These are phyloP conservation scores for Apostichopus japonicus DNA, from an alignment of 35 echinoderm and acorn worm genomes.

Conservation along the genomic window DNA sequence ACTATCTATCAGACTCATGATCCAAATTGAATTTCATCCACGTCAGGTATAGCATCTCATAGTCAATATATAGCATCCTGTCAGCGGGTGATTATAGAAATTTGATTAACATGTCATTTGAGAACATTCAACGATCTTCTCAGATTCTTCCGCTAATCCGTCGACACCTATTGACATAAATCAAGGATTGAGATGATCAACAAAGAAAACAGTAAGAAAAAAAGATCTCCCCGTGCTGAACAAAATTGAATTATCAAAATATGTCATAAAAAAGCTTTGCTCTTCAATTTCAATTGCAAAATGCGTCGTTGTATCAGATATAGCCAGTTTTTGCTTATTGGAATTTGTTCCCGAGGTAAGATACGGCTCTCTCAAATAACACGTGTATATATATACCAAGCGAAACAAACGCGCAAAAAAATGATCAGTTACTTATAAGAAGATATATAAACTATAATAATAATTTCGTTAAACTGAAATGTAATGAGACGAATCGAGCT, in stretches of 20 bases:
- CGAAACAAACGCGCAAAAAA: no score
- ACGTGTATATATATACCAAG: no score
- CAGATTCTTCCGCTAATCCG: background rate
- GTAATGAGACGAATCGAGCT: no score
- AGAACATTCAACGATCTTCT: background rate
- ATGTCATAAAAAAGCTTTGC: background rate
- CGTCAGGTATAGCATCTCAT: background rate
- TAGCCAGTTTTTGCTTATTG: no score
- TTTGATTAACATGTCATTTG: constrained; percentile 7
- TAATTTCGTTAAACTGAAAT: no score
- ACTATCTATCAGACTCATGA: background rate
- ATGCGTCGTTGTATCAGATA: no score
- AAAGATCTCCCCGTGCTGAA: background rate
- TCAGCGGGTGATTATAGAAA: background rate
- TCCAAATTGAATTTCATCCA: background rate
- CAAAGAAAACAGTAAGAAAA: no score
- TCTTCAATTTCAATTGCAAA: background rate
- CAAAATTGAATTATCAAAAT: background rate
- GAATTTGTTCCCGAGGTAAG: no score
- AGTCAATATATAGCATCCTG: background rate
- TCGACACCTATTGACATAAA: constrained; percentile 13
- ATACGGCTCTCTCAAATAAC: no score
- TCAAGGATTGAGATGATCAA: background rate
- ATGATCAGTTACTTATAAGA: no score
- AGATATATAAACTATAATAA: no score